Percentiles rank a stretch among this genome's conserved stretches.
Conservation (phyloP, 2,797 vertebrate genomes). For the Diglossa cyanea region DNA sequence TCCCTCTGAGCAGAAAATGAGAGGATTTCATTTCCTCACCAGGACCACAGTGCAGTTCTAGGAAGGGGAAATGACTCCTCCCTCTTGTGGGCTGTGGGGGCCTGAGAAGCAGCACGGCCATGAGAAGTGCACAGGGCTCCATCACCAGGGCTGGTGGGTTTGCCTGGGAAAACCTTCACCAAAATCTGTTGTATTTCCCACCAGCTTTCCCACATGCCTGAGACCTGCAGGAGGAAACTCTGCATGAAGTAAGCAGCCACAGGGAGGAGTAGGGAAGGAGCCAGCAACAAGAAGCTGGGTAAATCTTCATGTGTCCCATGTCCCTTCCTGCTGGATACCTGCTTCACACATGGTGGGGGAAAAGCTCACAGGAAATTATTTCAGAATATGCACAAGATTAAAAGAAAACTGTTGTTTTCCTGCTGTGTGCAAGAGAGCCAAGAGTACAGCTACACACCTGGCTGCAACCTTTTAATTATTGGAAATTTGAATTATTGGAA, state of each 20-base stretch:
- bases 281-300: neutral
- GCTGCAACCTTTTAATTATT: neutral
- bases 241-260: accelerated
- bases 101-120: neutral
- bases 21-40: neutral
- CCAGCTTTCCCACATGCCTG: neutral
- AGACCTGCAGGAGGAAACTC: neutral
- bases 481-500: neutral
- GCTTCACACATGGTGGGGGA: neutral
- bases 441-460: neutral
- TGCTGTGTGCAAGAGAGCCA: neutral
- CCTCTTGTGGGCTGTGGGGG: neutral
- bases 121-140: accelerated
- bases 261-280: neutral
- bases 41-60: neutral
- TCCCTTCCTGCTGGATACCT: neutral
- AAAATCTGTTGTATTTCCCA: neutral
- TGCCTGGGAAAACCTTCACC: neutral
- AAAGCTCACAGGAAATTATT: neutral
- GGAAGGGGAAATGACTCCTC: neutral
- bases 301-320: neutral
- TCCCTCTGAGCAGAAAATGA: neutral
- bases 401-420: neutral
- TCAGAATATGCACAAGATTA: neutral
- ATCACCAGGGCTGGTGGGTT: neutral